Evolutionary conservation across 2,888 invertebrate species (phyloP).

Genomic region (Eupeodes latifasciatus): DNA sequence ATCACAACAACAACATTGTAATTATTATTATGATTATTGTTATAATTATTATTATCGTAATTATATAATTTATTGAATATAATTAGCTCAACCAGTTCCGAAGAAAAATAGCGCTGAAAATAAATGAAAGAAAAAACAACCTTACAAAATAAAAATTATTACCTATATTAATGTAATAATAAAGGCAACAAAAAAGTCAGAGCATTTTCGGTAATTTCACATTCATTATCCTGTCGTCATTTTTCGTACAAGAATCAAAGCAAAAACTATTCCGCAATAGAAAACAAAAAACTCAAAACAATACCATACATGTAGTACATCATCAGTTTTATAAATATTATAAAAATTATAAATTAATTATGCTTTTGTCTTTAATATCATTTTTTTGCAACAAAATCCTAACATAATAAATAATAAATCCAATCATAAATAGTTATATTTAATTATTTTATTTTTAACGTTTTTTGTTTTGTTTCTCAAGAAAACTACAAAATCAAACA

Average conservation of each 20-base stretch:
- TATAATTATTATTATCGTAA: constrained; percentile 56
- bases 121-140: constrained; percentile 26
- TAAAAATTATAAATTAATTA: background rate
- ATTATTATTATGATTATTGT: constrained; percentile 50
- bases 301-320: constrained; percentile 37
- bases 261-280: constrained; percentile 54
- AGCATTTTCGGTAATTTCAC: constrained; percentile 52
- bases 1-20: constrained; percentile 51
- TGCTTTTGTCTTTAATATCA: background rate
- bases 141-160: constrained; percentile 42
- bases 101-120: constrained; percentile 50
- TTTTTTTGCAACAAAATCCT: background rate
- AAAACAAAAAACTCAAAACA: constrained; percentile 55
- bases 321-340: constrained; percentile 19
- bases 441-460: background rate
- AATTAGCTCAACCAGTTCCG: constrained; percentile 59
- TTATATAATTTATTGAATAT: constrained; percentile 55
- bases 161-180: constrained; percentile 42
- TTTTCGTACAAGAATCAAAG: constrained; percentile 53
- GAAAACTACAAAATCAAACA: constrained; percentile 50
- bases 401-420: background rate
- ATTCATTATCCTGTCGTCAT: constrained; percentile 63
- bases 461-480: constrained; percentile 9
- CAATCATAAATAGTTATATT: constrained; percentile 11
- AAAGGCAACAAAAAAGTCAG: constrained; percentile 37